These are phyloP conservation scores for Ectemnius lituratus DNA, from an alignment of 2,888 invertebrate species.

Conservation along the genomic window DNA sequence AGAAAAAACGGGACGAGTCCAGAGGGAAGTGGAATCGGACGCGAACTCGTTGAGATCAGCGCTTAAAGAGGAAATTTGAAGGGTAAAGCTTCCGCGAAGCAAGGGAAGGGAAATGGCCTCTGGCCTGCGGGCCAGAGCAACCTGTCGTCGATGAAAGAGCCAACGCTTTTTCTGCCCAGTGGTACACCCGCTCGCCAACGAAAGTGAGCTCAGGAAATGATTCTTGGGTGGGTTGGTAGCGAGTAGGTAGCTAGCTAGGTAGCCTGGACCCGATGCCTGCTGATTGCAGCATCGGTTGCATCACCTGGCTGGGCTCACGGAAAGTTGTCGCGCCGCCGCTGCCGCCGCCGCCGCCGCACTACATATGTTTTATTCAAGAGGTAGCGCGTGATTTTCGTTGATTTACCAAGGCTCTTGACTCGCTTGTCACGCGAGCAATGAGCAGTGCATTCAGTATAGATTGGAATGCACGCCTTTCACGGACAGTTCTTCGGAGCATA, in stretches of 20 bases:
- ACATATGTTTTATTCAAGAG: conserved; percentile 38
- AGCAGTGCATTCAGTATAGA: too few species aligned
- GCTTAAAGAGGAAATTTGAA: conserved; percentile 63
- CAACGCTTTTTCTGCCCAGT: too few species aligned
- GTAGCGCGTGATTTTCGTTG: conserved; percentile 15
- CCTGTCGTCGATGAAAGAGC: too few species aligned
- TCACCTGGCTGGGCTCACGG: conserved; percentile 17
- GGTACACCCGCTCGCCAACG: conserved; percentile 12
- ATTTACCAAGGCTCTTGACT: neutral
- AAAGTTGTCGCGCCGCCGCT: conserved; percentile 22
- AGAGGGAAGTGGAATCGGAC: conserved; percentile 56
- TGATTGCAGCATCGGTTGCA: conserved; percentile 39
- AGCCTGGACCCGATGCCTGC: neutral
- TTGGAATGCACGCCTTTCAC: too few species aligned
- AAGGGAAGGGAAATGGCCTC: too few species aligned
- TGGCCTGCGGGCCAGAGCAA: too few species aligned
- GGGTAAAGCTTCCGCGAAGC: conserved; percentile 56
- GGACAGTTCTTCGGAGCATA: too few species aligned
- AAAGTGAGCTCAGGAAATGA: conserved; percentile 37
- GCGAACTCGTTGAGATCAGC: conserved; percentile 48
- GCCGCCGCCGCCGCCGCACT: too few species aligned
- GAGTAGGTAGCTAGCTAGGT: conserved; percentile 10
- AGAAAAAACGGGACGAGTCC: conserved; percentile 20
- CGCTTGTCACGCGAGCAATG: too few species aligned
- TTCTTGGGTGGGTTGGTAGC: conserved; percentile 19